Base-by-base conservation (phyloP, 2,797 vertebrate genomes). In the Paratrypauchen microcephalus region DNA sequence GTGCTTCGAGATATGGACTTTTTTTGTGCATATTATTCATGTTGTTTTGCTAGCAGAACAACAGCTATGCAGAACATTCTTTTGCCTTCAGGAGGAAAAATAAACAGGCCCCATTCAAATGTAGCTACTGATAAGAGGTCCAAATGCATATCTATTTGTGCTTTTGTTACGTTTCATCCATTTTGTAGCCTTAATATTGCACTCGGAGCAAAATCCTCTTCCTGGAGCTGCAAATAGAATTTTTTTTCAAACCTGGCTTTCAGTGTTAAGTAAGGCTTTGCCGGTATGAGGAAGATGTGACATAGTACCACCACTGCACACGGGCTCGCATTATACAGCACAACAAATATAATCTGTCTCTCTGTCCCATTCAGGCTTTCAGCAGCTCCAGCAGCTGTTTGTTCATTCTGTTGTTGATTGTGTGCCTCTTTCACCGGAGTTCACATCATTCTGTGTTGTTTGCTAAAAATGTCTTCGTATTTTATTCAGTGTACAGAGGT, bases 151-250 rank as follows among this genome's bases (percentile, higher is more conserved):
- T 91, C 90, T 89, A 86, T 86, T 85, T 61, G 79, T 71, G 74
- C 84, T 82, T 90, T 88, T 90, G 86, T 89, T 86, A 73, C 72
- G 73, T 85, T 83, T 85, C 73, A 80, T 84, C 76, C 73, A 76
- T 86, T 82, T 57, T 15, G 54, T 16, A 13, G 62, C 15, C 59
- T 45, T 70, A 87, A 87, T 83, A 83, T 81, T 83, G 81, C 73
- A 79, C 81, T 69, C 73, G 28, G 74, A 76, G 78, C 70, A 70
- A 76, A 87, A 87, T 81, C 81, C 75, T 71, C 80, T 82, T 79
- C 74, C 69, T 52, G 75, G 66, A 69, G 41, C 1, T 32, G 81
- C 81, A 88, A 85, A 85, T 82, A 88, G 82, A 89, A 87, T 87
- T 83, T 58, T 71, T 41, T 41, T 12, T 62, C 45, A 65, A 71